phyloP scores from a whole-genome alignment of 2,797 vertebrate genomes.

The Schizopygopsis malacanthus region DNA sequence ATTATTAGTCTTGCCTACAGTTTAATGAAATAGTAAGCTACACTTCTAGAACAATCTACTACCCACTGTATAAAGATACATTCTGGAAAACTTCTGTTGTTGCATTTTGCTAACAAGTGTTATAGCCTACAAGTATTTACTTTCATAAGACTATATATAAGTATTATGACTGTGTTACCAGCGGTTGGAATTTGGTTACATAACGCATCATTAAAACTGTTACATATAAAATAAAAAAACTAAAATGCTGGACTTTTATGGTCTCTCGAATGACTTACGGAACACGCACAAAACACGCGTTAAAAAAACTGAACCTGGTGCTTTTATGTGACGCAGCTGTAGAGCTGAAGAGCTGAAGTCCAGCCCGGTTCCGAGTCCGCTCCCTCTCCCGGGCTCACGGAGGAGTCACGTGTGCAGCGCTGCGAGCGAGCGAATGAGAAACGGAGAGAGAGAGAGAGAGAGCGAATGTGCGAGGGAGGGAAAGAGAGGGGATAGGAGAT shows the following conservation, averaged over 20 bases:
- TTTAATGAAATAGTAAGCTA: not conserved
- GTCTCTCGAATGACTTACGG: not conserved
- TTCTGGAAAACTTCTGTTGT: not conserved
- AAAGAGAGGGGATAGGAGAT: slow-evolving; percentile 76
- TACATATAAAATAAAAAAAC: not conserved
- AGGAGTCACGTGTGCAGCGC: slow-evolving; percentile 92
- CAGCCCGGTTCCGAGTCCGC: slow-evolving; percentile 50
- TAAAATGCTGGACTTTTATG: not conserved
- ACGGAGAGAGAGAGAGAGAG: slow-evolving; percentile 71
- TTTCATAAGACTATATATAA: not conserved
- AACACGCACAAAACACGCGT: not conserved
- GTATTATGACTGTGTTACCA: slow-evolving; percentile 13
- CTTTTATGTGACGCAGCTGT: slow-evolving; percentile 30
- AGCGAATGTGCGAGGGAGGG: slow-evolving; percentile 65
- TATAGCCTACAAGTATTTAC: not conserved
- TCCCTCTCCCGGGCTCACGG: slow-evolving; percentile 49
- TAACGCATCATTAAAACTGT: slow-evolving; percentile 16
- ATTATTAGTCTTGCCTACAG: not conserved
- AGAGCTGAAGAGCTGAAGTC: not conserved
- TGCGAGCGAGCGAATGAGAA: slow-evolving; percentile 70
- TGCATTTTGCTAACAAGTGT: slow-evolving; percentile 5
- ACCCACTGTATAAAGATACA: not conserved
- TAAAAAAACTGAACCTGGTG: not conserved
- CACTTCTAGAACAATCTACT: not conserved
- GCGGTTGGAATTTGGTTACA: slow-evolving; percentile 22